Evolutionary conservation across 2,113 vertebrate genomes (phyloP), one percentile per base, ranked within the genome.

Genomic region (Paradoxurus hermaphroditus): DNA sequence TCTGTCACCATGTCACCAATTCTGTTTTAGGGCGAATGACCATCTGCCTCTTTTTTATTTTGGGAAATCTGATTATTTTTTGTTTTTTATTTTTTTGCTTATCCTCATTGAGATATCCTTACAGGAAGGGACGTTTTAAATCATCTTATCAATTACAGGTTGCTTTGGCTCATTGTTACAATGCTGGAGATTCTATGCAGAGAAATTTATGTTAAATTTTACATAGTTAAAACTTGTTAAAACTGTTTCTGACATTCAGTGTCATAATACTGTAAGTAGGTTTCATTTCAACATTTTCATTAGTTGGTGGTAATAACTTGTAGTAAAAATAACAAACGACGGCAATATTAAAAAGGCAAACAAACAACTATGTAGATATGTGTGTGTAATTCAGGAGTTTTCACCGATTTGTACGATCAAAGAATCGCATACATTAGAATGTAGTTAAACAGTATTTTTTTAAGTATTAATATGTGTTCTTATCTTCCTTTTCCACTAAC

Each of bases 311-410:
- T 67, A 94, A 95, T 75, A 70, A 77, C 34, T 63, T 75, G 14
- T 29, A 70, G 84, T 88, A 89, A 97, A 96, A 95, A 89, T 93
- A 91, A 83, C 72, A 93, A 85, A 88, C 56, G 36, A 95, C 36
- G 82, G 65, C 16, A 92, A 44, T 68, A 81, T 91, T 83, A 81
- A 90, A 96, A 89, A 53, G 31, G 1, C 16, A 34, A 84, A 84
- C 62, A 94, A 94, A 83, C 16, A 91, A 56, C n/a, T 49, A 27
- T 29, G 25, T 84, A n/a, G 4, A 25, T 10, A 10, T 44, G 4
- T 31, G 29, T 56, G 27, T 72, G 16, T 63, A 51, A 83, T 79
- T 83, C 6, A 81, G 56, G 7, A 79, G 75, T 94, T 91, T 91
- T 53, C 65, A 36, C 36, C 21, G 5, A 41, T 75, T 86, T 78